Conservation (phyloP, 2,888 invertebrate genomes). For the Teinopalpus imperialis region DNA sequence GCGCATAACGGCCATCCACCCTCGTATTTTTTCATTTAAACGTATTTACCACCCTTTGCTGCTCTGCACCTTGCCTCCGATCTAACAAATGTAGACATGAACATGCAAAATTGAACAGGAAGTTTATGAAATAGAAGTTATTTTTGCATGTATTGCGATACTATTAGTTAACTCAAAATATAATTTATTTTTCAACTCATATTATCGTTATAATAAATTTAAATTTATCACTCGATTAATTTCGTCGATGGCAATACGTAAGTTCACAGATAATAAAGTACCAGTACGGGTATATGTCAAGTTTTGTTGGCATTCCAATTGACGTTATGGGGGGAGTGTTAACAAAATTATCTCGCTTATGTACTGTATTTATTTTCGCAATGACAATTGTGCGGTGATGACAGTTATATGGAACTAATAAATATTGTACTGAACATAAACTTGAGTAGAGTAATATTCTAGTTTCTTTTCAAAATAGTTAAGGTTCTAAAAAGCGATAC, state of each 20-base stretch:
- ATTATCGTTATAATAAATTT: slow-evolving; percentile 37
- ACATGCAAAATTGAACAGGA: slow-evolving; percentile 11
- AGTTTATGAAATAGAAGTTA: neutral
- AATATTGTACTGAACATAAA: neutral
- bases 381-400: slow-evolving; percentile 14
- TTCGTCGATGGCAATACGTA: slow-evolving; percentile 37
- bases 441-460: neutral
- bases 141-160: neutral
- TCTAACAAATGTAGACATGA: neutral
- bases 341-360: slow-evolving; percentile 32
- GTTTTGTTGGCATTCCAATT: slow-evolving; percentile 30
- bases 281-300: slow-evolving; percentile 49
- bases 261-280: slow-evolving; percentile 36
- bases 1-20: slow-evolving; percentile 49
- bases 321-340: slow-evolving; percentile 33
- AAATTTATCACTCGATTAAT: slow-evolving; percentile 42
- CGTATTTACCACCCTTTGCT: slow-evolving; percentile 48
- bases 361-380: slow-evolving; percentile 19
- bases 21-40: slow-evolving; percentile 59
- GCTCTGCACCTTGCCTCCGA: slow-evolving; percentile 2
- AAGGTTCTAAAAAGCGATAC: no score
- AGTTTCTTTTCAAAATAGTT: no score
- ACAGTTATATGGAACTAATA: slow-evolving; percentile 16
- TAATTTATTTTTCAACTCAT: slow-evolving; percentile 38
- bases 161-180: slow-evolving; percentile 22